Evolutionary conservation across 2,888 invertebrate species (phyloP).

Genomic region (Druceiella hillmani): DNA sequence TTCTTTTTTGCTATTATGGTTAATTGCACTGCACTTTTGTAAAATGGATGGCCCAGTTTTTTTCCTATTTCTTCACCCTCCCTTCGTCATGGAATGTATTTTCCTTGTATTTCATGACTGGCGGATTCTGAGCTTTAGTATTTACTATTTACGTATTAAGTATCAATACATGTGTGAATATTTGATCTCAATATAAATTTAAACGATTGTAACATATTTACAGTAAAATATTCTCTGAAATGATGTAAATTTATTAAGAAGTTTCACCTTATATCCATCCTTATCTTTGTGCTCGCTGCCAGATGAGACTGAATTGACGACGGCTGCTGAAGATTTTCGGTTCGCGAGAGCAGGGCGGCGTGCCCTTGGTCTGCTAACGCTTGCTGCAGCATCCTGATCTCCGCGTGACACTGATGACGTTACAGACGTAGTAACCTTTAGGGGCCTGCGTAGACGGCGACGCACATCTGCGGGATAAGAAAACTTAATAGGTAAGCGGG

Average conservation of each 20-base stretch:
- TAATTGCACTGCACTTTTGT: no score
- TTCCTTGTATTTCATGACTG: no score
- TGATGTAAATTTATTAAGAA: neutral
- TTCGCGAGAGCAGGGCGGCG: slow-evolving; percentile 55
- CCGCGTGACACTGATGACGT: slow-evolving; percentile 60
- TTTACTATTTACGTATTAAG: no score
- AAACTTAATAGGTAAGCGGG: slow-evolving; percentile 8
- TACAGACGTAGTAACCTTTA: slow-evolving; percentile 54
- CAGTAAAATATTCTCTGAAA: neutral
- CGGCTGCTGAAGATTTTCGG: slow-evolving; percentile 48
- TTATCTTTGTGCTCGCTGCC: slow-evolving; percentile 58
- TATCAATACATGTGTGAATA: no score
- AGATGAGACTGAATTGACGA: slow-evolving; percentile 50
- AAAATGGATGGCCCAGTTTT: no score
- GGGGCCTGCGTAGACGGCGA: slow-evolving; percentile 62
- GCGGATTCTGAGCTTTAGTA: no score
- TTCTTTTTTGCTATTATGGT: no score
- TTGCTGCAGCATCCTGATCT: slow-evolving; percentile 47
- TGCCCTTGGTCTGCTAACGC: slow-evolving; percentile 62
- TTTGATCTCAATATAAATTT: neutral
- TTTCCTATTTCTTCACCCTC: no score
- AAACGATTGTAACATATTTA: neutral
- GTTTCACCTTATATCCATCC: slow-evolving; percentile 62
- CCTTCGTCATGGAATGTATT: no score
- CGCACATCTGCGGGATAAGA: slow-evolving; percentile 49